Conservation (phyloP, 2,113 vertebrate species). For the Columba janthina region DNA sequence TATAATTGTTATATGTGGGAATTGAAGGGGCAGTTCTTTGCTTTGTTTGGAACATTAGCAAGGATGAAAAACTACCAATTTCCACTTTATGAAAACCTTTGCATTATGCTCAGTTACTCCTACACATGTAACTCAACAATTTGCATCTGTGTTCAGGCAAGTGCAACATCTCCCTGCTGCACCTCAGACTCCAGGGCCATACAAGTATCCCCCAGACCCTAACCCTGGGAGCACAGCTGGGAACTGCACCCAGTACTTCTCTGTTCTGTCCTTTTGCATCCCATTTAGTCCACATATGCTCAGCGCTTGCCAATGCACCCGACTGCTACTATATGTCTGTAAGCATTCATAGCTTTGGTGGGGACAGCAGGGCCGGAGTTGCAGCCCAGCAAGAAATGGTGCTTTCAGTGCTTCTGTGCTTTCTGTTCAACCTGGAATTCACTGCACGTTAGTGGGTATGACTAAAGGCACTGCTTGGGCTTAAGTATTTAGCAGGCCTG, state of each 20-base stretch:
- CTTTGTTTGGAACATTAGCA: background rate
- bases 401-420: background rate
- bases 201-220: too few relatives aligned
- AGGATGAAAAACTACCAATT: background rate
- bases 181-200: background rate
- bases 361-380: background rate
- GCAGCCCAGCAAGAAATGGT: background rate
- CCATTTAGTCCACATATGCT: fast-evolving
- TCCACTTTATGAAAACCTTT: background rate
- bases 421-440: background rate
- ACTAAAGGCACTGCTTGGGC: background rate
- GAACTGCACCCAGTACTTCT: background rate
- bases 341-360: fast-evolving
- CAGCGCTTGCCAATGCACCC: background rate
- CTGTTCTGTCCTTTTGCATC: too few relatives aligned
- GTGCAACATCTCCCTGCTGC: background rate
- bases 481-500: background rate
- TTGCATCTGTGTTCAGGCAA: background rate
- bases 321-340: fast-evolving
- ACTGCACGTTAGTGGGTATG: background rate
- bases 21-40: background rate
- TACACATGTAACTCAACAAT: background rate
- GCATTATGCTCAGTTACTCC: background rate
- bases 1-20: background rate
- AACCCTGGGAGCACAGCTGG: background rate